phyloP scores from a whole-genome alignment of 2,888 invertebrate genomes.

The Cremastinae sp. region DNA sequence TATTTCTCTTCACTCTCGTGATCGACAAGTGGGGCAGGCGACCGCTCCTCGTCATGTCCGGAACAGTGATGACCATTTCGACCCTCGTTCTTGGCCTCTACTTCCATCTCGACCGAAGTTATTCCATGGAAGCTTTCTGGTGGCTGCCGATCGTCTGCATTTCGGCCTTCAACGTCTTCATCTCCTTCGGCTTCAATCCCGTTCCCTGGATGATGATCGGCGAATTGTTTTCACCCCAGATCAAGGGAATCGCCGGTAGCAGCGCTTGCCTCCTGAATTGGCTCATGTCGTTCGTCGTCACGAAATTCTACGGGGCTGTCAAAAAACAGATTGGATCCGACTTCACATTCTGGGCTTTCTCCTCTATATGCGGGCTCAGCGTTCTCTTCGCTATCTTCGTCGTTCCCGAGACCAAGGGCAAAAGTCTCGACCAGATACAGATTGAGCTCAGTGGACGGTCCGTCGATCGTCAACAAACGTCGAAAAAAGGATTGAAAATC shows the following conservation, averaged over 20 bases:
- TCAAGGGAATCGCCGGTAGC: conserved; percentile 89
- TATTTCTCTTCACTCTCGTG: conserved; percentile 87
- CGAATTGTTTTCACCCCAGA: conserved; percentile 90
- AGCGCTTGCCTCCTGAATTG: conserved; percentile 92
- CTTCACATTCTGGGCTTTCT: conserved; percentile 89
- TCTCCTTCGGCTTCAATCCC: conserved; percentile 91
- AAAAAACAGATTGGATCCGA: conserved; percentile 83
- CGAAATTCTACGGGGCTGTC: conserved; percentile 86
- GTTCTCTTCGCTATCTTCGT: conserved; percentile 86
- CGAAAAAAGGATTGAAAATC: background rate
- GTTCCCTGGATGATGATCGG: conserved; percentile 79
- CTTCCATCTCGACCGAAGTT: conserved; percentile 81
- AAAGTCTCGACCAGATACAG: conserved; percentile 81
- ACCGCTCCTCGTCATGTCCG: conserved; percentile 87
- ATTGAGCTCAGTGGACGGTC: conserved; percentile 71
- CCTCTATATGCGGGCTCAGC: conserved; percentile 85
- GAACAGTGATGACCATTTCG: conserved; percentile 86
- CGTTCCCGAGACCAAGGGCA: conserved; percentile 83
- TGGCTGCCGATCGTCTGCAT: conserved; percentile 90
- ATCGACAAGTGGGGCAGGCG: conserved; percentile 92
- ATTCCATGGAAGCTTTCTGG: conserved; percentile 82
- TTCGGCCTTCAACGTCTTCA: conserved; percentile 89
- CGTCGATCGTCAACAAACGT: background rate
- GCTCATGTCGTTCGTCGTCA: conserved; percentile 90
- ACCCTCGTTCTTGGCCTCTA: conserved; percentile 87